These are phyloP conservation scores for Strix uralensis DNA, from an alignment of 2,113 vertebrate species.

Conservation along the genomic window DNA sequence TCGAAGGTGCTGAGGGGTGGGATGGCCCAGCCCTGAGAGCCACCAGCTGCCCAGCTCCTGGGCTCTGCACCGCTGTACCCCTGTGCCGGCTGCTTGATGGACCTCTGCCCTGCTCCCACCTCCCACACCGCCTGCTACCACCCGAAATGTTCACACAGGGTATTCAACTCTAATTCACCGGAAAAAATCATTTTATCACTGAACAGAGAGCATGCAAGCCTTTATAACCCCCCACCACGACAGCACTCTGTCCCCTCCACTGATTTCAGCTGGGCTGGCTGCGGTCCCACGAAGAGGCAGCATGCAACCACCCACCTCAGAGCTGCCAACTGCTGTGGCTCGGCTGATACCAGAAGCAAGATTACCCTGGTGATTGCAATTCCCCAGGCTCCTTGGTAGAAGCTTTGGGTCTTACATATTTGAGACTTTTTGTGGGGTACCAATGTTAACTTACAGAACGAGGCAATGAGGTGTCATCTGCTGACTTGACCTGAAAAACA, in stretches of 20 bases:
- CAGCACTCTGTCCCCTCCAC: background rate
- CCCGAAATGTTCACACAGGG: background rate
- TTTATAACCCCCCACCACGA: background rate
- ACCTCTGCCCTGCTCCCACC: background rate
- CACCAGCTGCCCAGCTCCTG: background rate
- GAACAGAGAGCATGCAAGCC: background rate
- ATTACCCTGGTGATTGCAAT: rapidly evolving
- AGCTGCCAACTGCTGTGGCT: background rate
- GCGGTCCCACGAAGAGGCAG: background rate
- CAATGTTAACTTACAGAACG: background rate
- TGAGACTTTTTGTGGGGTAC: background rate
- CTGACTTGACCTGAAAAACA: background rate
- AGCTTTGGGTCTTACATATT: background rate
- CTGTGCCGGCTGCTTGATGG: background rate
- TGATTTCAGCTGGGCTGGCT: rapidly evolving
- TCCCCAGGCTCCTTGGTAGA: background rate
- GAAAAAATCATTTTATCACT: background rate
- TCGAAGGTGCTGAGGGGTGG: background rate
- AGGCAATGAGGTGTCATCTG: background rate
- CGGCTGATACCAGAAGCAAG: background rate
- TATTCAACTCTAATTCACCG: background rate
- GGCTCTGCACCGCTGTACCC: background rate
- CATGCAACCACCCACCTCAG: background rate
- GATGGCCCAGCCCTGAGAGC: background rate
- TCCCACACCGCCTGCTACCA: no score